Percentiles rank a stretch among this genome's conserved stretches.
Evolutionary conservation across 2,797 vertebrate genomes (phyloP).

Genomic region (Taenioides sp.): DNA sequence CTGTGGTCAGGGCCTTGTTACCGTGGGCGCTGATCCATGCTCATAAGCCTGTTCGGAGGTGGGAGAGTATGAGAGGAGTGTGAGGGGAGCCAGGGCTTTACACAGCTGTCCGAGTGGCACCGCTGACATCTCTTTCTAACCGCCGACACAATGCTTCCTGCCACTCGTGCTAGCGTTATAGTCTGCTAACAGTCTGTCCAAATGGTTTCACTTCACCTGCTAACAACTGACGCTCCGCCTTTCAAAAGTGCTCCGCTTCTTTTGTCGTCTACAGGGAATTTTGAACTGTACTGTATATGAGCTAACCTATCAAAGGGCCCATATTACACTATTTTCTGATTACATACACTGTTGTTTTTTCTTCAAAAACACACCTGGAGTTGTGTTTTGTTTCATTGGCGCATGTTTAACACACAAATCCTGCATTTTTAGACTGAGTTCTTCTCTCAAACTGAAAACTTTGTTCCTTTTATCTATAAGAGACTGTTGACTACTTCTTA

Average conservation of each 20-base stretch:
- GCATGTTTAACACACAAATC: no score
- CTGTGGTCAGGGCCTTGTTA: conserved; percentile 68
- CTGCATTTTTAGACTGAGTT: no score
- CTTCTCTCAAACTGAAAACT: no score
- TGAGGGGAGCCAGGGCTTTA: conserved; percentile 45
- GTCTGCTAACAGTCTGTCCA: conserved; percentile 5
- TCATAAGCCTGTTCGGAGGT: conserved; percentile 65
- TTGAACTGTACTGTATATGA: no score
- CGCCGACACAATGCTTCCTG: conserved; percentile 19
- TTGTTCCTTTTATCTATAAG: no score
- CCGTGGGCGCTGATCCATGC: conserved; percentile 64
- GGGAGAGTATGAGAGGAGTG: conserved; percentile 45
- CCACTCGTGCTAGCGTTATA: not conserved
- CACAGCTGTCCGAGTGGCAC: conserved; percentile 64
- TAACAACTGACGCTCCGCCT: not conserved
- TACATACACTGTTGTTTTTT: no score
- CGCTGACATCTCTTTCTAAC: conserved; percentile 41
- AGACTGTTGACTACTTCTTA: no score
- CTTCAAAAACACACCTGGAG: no score
- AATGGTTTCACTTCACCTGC: not conserved
- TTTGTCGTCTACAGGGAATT: not conserved
- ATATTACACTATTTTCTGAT: no score
- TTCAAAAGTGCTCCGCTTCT: conserved; percentile 5
- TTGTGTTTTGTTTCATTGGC: no score
- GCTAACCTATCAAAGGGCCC: no score